These are phyloP conservation scores for Apis florea DNA, from an alignment of 1,140 invertebrate species.

Conservation along the genomic window DNA sequence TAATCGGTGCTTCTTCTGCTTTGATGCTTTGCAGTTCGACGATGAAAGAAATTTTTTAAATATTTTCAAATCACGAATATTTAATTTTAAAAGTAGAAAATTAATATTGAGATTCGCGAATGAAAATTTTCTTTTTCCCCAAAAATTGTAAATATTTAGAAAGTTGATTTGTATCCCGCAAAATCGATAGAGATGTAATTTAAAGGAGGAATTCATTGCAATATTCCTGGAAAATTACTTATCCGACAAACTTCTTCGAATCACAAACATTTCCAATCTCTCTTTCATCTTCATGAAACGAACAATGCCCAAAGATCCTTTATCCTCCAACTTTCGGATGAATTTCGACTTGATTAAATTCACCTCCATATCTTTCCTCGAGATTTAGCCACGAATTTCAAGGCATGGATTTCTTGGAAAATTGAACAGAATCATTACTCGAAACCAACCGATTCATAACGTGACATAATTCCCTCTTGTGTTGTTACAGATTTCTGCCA, in stretches of 20 bases:
- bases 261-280: background rate
- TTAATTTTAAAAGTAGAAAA: too few relatives aligned
- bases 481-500: slow-evolving; percentile 59
- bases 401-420: background rate
- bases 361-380: background rate
- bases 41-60: too few relatives aligned
- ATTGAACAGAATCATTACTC: slow-evolving; percentile 9
- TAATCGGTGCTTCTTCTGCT: too few relatives aligned
- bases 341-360: slow-evolving; percentile 22
- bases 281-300: background rate
- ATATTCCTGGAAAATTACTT: background rate
- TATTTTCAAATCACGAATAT: too few relatives aligned
- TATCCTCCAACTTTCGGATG: background rate
- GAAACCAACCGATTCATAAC: background rate
- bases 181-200: too few relatives aligned
- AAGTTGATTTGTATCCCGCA: too few relatives aligned
- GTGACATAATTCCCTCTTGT: slow-evolving; percentile 32
- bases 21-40: too few relatives aligned
- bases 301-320: background rate
- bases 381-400: slow-evolving; percentile 12
- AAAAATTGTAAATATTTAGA: too few relatives aligned
- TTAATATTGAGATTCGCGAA: too few relatives aligned
- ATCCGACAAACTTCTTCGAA: background rate
- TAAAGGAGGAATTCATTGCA: too few relatives aligned
- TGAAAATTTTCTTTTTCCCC: too few relatives aligned